Conservation (phyloP, 2,888 invertebrate genomes). For the Hyppa rectilinea region DNA sequence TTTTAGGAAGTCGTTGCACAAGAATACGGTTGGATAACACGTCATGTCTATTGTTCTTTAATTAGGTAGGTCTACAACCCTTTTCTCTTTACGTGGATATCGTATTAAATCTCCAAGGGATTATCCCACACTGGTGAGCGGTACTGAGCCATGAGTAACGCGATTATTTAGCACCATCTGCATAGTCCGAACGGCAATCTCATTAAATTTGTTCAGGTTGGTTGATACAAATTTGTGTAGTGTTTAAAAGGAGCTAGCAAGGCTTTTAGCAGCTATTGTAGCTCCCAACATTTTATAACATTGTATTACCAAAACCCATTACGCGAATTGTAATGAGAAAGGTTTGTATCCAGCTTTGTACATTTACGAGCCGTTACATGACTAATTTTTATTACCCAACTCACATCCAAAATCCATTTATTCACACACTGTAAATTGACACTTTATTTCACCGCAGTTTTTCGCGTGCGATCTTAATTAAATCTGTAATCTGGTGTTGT, state of each 20-base stretch:
- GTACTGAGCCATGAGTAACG: conserved; percentile 18
- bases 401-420: conserved; percentile 47
- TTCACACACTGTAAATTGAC: conserved; percentile 47
- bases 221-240: too few species aligned
- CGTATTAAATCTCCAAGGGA: conserved; percentile 41
- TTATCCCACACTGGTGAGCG: conserved; percentile 30
- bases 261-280: not conserved
- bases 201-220: conserved; percentile 14
- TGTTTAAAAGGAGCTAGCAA: not conserved
- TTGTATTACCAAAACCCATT: not conserved
- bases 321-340: conserved; percentile 25
- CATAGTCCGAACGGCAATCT: conserved; percentile 4
- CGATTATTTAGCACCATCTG: conserved; percentile 47
- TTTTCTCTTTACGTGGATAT: conserved; percentile 19
- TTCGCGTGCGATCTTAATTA: conserved; percentile 77
- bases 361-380: not conserved
- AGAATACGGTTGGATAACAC: conserved; percentile 14
- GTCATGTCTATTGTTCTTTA: conserved; percentile 32
- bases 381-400: conserved; percentile 42
- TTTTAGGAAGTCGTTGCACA: conserved; percentile 24
- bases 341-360: not conserved
- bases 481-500: conserved; percentile 77
- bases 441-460: conserved; percentile 53
- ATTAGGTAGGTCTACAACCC: conserved; percentile 26
- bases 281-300: not conserved